Conservation (phyloP, 2,113 vertebrate genomes). For the Phalacrocorax aristotelis region DNA sequence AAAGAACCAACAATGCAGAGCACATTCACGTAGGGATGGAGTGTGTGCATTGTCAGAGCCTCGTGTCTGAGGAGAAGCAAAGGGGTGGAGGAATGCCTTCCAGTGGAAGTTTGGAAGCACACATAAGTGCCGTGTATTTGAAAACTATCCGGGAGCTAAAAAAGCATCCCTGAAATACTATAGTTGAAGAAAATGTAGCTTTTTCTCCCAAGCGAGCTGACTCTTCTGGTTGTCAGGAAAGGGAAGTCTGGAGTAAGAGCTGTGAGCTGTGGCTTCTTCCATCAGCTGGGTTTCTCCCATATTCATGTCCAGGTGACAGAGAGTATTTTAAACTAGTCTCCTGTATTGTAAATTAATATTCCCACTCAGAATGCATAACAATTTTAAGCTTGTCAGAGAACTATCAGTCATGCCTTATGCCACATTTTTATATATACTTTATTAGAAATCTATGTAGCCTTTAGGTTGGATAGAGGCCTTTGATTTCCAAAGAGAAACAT, state of each 20-base stretch:
- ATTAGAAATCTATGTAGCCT: neutral
- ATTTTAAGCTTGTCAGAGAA: neutral
- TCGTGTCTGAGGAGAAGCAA: neutral
- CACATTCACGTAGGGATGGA: accelerated
- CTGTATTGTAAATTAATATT: neutral
- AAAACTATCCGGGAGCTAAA: neutral
- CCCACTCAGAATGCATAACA: neutral
- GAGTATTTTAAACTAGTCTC: neutral
- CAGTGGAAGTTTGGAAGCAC: neutral
- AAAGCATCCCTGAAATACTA: neutral
- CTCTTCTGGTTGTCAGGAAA: neutral
- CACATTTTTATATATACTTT: neutral
- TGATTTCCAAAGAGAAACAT: conserved; percentile 33
- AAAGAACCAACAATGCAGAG: neutral
- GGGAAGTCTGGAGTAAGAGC: neutral
- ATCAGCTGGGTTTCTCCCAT: neutral
- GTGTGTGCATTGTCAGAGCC: neutral
- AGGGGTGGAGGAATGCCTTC: neutral
- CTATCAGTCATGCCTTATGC: neutral
- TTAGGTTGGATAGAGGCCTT: neutral
- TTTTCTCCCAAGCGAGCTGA: neutral
- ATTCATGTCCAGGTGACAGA: neutral
- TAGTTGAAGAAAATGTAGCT: neutral
- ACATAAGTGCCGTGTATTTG: neutral
- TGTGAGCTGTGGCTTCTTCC: neutral